A percentile compares a stretch with the other conserved stretches of the same genome.
Evolutionary conservation across 2,888 invertebrate genomes (phyloP).

Genomic region (Clunio marinus): DNA sequence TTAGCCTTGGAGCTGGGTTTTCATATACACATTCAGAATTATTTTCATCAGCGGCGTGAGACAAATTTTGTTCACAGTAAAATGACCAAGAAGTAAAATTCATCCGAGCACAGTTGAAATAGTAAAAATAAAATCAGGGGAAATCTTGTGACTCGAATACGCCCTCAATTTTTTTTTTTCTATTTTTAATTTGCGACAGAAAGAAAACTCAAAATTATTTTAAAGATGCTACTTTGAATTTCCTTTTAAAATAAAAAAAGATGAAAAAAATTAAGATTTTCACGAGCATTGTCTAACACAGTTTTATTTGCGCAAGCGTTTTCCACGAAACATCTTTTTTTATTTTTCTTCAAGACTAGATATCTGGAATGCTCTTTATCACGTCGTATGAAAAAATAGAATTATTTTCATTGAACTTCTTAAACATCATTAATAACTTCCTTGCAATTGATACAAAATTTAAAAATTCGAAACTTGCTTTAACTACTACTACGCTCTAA

Average conservation of each 20-base stretch:
- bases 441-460: too few relatives aligned
- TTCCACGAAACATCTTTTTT: background rate
- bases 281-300: background rate
- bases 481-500: too few relatives aligned
- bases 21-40: background rate
- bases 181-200: too few relatives aligned
- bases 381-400: too few relatives aligned
- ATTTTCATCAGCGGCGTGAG: slow-evolving; percentile 8
- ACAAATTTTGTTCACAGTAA: background rate
- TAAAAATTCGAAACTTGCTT: too few relatives aligned
- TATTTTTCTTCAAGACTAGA: too few relatives aligned
- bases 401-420: too few relatives aligned
- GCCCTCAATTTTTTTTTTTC: background rate
- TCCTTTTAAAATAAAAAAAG: background rate
- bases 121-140: slow-evolving; percentile 9
- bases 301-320: slow-evolving; percentile 33
- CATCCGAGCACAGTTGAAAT: slow-evolving; percentile 13
- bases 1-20: background rate
- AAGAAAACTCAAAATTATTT: slow-evolving; percentile 2
- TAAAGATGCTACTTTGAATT: background rate
- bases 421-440: too few relatives aligned
- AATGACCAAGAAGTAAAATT: slow-evolving; percentile 19
- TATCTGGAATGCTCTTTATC: too few relatives aligned
- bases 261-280: background rate
- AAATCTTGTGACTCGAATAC: slow-evolving; percentile 16